phyloP scores from a whole-genome alignment of 1,140 invertebrate genomes.

The Drosophila watanabei region DNA sequence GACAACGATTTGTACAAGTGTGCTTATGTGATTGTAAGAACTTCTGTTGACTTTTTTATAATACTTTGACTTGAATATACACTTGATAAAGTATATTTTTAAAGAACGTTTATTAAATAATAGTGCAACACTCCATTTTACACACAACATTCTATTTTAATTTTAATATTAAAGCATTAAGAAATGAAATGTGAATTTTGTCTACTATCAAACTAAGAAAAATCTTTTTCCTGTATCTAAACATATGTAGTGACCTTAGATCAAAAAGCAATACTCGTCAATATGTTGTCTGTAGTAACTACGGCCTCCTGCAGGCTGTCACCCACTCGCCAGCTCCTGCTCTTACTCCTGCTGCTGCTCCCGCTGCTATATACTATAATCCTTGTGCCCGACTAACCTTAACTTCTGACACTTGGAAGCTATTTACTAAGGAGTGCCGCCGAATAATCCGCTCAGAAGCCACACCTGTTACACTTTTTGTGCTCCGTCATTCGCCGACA shows the following conservation, averaged over 20 bases:
- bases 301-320: conserved; percentile 14
- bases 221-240: not conserved
- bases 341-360: not conserved
- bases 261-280: not conserved
- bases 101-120: too few species aligned
- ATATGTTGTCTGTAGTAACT: conserved; percentile 50
- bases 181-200: not conserved
- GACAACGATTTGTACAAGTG: not conserved
- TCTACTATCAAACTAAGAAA: not conserved
- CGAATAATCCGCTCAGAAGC: conserved; percentile 52
- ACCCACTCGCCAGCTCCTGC: not conserved
- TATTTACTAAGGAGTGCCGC: conserved; percentile 34
- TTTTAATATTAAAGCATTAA: too few species aligned
- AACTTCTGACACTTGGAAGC: conserved; percentile 62
- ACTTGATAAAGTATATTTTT: not conserved
- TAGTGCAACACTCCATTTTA: too few species aligned
- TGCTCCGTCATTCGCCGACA: conserved; percentile 15
- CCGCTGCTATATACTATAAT: not conserved
- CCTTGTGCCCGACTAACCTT: conserved; percentile 23
- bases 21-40: too few species aligned
- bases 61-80: too few species aligned
- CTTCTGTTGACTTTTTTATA: too few species aligned
- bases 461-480: conserved; percentile 79
- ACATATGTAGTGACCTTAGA: not conserved
- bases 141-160: too few species aligned